phyloP scores from a whole-genome alignment of 2,797 vertebrate species.

The Alfaro cultratus region DNA sequence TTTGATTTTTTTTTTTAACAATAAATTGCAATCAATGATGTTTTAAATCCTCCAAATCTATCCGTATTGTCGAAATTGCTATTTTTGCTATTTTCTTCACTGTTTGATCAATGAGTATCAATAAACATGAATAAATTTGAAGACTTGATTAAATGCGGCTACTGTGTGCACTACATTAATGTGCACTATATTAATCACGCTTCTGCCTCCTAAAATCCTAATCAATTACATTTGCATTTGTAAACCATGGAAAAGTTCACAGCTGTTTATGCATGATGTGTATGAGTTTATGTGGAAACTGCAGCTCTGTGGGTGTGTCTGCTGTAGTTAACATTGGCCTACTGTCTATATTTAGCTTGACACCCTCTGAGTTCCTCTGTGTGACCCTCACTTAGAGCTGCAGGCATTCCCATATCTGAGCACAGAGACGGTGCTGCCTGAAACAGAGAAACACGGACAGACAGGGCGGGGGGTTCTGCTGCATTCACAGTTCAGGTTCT shows the following conservation, averaged over 20 bases:
- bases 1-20: background rate
- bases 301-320: constrained; percentile 68
- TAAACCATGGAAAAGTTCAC: background rate
- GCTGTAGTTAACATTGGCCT: constrained; percentile 73
- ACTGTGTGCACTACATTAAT: too few species aligned
- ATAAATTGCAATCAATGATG: background rate
- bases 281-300: constrained; percentile 47
- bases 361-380: constrained; percentile 62
- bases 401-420: constrained; percentile 83
- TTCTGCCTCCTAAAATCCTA: background rate
- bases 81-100: too few species aligned
- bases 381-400: constrained; percentile 74
- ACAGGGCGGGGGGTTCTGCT: constrained; percentile 33
- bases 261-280: constrained; percentile 19
- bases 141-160: too few species aligned
- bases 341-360: constrained; percentile 81
- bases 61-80: too few species aligned
- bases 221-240: background rate
- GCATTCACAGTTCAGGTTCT: constrained; percentile 10
- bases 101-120: too few species aligned
- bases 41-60: too few species aligned
- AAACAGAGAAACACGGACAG: constrained; percentile 40
- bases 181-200: too few species aligned
- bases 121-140: too few species aligned
- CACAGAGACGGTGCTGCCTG: constrained; percentile 57